Evolutionary conservation across 2,888 invertebrate species (phyloP).

Genomic region (Mythimna loreyi): DNA sequence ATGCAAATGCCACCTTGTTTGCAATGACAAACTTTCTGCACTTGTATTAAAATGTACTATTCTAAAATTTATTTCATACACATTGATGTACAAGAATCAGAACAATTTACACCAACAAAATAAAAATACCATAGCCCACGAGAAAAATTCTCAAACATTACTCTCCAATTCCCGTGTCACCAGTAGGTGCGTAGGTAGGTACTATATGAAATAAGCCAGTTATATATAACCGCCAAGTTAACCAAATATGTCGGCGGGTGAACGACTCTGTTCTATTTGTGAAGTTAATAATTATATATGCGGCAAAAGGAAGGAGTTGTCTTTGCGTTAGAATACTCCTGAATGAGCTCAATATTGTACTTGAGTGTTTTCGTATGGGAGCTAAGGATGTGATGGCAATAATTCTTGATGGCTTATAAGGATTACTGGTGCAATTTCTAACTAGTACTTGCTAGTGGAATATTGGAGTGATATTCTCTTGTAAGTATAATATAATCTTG

Average conservation of each 20-base stretch:
- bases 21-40: too few relatives aligned
- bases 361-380: conserved; percentile 33
- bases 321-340: conserved; percentile 50
- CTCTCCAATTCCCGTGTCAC: conserved; percentile 42
- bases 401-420: neutral
- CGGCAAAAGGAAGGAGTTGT: conserved; percentile 69
- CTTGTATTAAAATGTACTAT: too few relatives aligned
- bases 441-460: too few relatives aligned
- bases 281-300: conserved; percentile 75
- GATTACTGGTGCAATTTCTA: too few relatives aligned
- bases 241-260: conserved; percentile 80
- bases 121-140: neutral
- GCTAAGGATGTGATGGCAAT: neutral
- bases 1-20: too few relatives aligned
- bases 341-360: conserved; percentile 59
- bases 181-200: conserved; percentile 37
- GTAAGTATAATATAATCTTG: too few relatives aligned
- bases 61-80: too few relatives aligned
- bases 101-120: too few relatives aligned
- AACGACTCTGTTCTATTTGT: conserved; percentile 79
- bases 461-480: too few relatives aligned
- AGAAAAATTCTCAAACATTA: conserved; percentile 9
- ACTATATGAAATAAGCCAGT: conserved; percentile 56
- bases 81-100: neutral
- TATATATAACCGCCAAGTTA: conserved; percentile 66